Conservation (phyloP, 2,888 invertebrate genomes). For the Phortica okadai region DNA sequence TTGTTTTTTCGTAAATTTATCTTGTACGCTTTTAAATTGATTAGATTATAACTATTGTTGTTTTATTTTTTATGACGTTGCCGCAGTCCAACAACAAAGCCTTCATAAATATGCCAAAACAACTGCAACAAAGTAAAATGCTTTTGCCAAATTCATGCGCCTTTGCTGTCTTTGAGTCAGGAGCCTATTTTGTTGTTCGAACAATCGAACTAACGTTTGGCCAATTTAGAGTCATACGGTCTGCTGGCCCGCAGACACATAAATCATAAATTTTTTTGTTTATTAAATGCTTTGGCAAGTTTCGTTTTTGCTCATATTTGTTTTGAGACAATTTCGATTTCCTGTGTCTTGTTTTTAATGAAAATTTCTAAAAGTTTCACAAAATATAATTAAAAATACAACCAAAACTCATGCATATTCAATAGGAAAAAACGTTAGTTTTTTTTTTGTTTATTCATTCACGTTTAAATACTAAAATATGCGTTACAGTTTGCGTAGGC, state of each 20-base stretch:
- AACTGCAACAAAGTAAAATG: constrained; percentile 13
- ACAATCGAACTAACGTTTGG: neutral
- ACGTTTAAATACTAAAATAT: constrained; percentile 2
- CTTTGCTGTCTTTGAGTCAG: neutral
- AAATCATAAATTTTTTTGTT: constrained; percentile 54
- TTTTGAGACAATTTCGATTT: neutral
- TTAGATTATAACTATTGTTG: constrained; percentile 22
- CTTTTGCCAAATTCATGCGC: neutral
- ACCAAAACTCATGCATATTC: constrained; percentile 2
- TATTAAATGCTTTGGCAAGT: neutral
- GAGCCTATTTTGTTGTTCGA: neutral
- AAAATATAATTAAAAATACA: constrained; percentile 15
- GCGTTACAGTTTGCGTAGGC: constrained; percentile 19
- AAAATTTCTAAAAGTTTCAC: neutral
- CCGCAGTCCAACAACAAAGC: neutral
- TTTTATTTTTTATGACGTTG: neutral
- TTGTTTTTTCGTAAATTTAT: neutral
- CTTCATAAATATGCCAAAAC: constrained; percentile 28
- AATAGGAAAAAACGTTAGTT: neutral
- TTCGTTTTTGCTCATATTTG: neutral
- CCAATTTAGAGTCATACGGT: constrained; percentile 10
- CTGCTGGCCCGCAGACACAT: constrained; percentile 54
- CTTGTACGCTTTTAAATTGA: constrained; percentile 11
- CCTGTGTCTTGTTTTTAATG: neutral
- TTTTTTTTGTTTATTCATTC: too few relatives aligned